phyloP scores from a whole-genome alignment of 2,113 vertebrate species.

The Spea bombifrons region DNA sequence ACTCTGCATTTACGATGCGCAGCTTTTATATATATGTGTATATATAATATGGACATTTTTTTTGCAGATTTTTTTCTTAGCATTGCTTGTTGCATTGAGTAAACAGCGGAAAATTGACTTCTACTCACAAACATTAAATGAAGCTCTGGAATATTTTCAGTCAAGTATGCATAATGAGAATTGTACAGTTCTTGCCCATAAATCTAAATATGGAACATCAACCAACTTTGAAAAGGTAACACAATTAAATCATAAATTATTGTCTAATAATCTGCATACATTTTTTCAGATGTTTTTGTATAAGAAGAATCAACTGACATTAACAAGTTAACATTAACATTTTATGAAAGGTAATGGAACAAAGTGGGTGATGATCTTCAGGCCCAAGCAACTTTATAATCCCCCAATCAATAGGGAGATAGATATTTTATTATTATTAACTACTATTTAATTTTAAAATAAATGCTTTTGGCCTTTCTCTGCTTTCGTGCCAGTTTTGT shows the following conservation, averaged over 20 bases:
- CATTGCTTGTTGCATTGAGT: conserved; percentile 60
- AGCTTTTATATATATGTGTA: too few relatives aligned
- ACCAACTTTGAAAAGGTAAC: conserved; percentile 61
- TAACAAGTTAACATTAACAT: too few relatives aligned
- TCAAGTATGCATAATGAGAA: neutral
- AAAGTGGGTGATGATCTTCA: too few relatives aligned
- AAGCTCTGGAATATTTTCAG: conserved; percentile 46
- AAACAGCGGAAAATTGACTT: conserved; percentile 52
- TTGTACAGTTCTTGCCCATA: neutral
- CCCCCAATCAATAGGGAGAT: too few relatives aligned
- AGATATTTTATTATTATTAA: too few relatives aligned
- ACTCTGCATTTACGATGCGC: too few relatives aligned
- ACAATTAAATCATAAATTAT: neutral
- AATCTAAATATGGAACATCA: neutral
- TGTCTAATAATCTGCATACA: neutral
- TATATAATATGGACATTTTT: neutral
- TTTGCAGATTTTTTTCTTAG: conserved; percentile 63
- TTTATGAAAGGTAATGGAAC: too few relatives aligned
- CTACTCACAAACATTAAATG: conserved; percentile 45
- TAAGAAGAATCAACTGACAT: too few relatives aligned
- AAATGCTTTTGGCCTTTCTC: too few relatives aligned
- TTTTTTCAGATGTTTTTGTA: rapidly evolving
- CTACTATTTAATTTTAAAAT: too few relatives aligned
- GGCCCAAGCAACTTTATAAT: too few relatives aligned
- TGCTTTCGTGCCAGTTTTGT: too few relatives aligned